Evolutionary conservation across 2,113 vertebrate species (phyloP).

Genomic region (Alethe diademata): DNA sequence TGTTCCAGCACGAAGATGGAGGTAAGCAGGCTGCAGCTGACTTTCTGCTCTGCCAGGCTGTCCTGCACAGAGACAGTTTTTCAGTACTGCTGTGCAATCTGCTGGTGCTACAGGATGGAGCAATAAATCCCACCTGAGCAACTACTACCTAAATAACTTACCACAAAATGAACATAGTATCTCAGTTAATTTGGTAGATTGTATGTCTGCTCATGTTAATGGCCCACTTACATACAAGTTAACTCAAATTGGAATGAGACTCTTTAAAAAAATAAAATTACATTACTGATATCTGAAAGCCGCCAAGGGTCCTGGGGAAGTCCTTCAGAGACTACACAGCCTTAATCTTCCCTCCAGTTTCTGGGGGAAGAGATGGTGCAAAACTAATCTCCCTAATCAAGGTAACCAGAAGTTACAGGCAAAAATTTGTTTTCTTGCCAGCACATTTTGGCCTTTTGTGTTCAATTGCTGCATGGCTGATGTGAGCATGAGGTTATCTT

Average conservation of each 20-base stretch:
- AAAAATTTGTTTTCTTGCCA: not conserved
- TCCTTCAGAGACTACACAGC: not conserved
- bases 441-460: not conserved
- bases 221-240: not conserved
- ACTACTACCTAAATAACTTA: not conserved
- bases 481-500: not conserved
- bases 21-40: not conserved
- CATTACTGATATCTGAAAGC: not conserved
- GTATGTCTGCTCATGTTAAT: not conserved
- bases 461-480: not conserved
- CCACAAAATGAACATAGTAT: not conserved
- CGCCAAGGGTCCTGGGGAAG: not conserved
- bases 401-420: not conserved
- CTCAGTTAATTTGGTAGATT: not conserved
- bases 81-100: not conserved
- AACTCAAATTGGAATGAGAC: not conserved
- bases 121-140: not conserved
- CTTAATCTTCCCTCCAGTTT: not conserved
- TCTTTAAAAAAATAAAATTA: not conserved
- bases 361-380: not conserved
- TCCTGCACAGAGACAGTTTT: not conserved
- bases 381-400: not conserved
- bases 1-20: not conserved
- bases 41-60: not conserved
- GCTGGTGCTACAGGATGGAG: not conserved